A percentile compares a stretch with the other conserved stretches of the same genome.
phyloP scores from a whole-genome alignment of 64 coral and sea anemone species.

The Montipora efflorescens region DNA sequence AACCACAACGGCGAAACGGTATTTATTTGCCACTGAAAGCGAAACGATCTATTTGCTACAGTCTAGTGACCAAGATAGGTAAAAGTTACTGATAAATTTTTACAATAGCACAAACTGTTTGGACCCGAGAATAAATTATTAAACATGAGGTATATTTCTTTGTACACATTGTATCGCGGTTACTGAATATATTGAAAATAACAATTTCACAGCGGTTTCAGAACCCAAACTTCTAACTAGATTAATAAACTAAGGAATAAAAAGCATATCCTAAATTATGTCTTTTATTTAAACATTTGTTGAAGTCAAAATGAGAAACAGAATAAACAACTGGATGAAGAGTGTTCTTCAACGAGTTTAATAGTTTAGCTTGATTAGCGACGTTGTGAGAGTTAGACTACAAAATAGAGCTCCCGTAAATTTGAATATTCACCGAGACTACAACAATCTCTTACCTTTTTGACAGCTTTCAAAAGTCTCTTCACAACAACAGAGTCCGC shows the following conservation, averaged over 20 bases:
- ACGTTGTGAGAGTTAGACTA: not conserved
- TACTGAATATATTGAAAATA: not conserved
- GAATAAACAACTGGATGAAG: constrained; percentile 5
- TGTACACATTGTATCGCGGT: not conserved
- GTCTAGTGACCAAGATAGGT: not conserved
- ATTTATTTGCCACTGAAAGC: not conserved
- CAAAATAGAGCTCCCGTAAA: constrained; percentile 8
- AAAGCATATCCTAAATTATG: not conserved
- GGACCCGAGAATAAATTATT: not conserved
- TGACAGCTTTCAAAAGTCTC: constrained; percentile 81
- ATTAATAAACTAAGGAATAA: not conserved
- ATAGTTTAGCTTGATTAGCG: not conserved
- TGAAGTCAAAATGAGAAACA: constrained; percentile 11
- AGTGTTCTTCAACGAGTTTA: not conserved
- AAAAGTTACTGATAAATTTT: not conserved
- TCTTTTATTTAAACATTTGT: not conserved
- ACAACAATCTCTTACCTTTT: constrained; percentile 80
- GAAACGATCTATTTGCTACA: not conserved
- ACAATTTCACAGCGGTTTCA: not conserved
- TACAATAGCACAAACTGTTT: not conserved
- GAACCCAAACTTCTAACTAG: not conserved
- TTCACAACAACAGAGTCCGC: constrained; percentile 95
- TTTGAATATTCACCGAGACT: not conserved
- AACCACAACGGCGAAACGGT: too few relatives aligned
- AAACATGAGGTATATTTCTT: not conserved